A percentile compares a stretch with the other conserved stretches of the same genome.
phyloP scores from a whole-genome alignment of 2,113 vertebrate species.

The Alces alces region DNA sequence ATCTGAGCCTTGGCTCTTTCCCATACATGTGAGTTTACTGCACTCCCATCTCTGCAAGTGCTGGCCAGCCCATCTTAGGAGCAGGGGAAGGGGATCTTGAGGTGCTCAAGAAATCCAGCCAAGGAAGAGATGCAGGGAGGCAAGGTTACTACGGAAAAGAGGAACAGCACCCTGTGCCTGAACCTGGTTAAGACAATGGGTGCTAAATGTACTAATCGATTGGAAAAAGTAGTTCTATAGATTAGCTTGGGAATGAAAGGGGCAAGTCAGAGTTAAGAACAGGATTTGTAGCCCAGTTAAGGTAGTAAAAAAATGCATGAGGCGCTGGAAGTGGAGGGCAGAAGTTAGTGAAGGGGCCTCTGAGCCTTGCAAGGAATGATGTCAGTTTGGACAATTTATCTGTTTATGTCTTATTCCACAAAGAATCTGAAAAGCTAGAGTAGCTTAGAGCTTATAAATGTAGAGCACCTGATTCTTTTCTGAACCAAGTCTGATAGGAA shows the following conservation, averaged over 20 bases:
- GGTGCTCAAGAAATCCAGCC: neutral
- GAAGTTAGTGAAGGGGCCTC: neutral
- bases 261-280: neutral
- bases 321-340: neutral
- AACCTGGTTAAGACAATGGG: neutral
- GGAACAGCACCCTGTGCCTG: neutral
- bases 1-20: neutral
- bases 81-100: neutral
- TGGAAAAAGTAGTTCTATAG: neutral
- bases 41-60: neutral
- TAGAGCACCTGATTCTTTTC: neutral
- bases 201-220: neutral
- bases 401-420: neutral
- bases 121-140: neutral
- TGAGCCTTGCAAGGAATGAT: neutral
- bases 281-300: neutral
- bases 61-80: neutral
- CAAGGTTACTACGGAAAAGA: neutral
- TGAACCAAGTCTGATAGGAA: neutral
- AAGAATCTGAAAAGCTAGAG: neutral
- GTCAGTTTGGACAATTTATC: neutral
- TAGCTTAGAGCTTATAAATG: neutral
- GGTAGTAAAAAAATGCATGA: neutral
- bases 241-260: neutral
- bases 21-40: neutral